Base-by-base conservation (phyloP, 2,888 invertebrate species). In the Harpagoxenus sublaevis region DNA sequence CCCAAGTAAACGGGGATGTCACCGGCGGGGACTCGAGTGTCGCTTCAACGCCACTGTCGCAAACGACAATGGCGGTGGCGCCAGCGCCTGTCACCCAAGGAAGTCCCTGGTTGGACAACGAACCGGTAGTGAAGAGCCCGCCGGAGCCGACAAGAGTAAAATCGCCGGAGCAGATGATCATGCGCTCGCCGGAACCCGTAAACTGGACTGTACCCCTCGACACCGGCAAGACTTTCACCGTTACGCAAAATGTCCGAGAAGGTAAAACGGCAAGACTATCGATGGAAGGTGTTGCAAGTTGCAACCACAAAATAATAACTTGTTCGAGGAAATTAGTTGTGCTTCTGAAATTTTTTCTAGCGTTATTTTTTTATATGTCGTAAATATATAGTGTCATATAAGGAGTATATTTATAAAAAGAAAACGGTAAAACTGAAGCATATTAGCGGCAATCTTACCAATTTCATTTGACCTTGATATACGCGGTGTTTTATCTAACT, bases 141-240 rank as follows among this genome's bases (percentile, higher is more conserved):
- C 98, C 98, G 68, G 98, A 99, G 94, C 98, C 98, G 65, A 99
- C 98, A 66, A 96, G 98, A 93, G 98, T 98, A 86, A 99, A 98
- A 95, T 98, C 98, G 15, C 98, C 98, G 0, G 98, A 98, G 94
- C 98, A 98, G 95, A 98, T 98, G 95, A 97, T 98, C 94, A 98
- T 98, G 97, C 96, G 98, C 91, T 98, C 98, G 31, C 98, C 98
- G 18, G 98, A 98, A 95, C 98, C 98, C 75, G 98, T 98, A 92
- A 98, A 98, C 95, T 99, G 98, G 98, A 98, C 98, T 74, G 98
- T 98, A 86, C 98, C 98, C 79, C 96, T 98, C 93, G 98, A 99
- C 95, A 98, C 98, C 90, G 98, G 98, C 92, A 98, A 98, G 96
- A 98, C 98, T 60, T 98, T 98, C 95, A 98, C 98, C 62, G 98